phyloP scores from a whole-genome alignment of 2,113 vertebrate species.

The Eurypyga helias region DNA sequence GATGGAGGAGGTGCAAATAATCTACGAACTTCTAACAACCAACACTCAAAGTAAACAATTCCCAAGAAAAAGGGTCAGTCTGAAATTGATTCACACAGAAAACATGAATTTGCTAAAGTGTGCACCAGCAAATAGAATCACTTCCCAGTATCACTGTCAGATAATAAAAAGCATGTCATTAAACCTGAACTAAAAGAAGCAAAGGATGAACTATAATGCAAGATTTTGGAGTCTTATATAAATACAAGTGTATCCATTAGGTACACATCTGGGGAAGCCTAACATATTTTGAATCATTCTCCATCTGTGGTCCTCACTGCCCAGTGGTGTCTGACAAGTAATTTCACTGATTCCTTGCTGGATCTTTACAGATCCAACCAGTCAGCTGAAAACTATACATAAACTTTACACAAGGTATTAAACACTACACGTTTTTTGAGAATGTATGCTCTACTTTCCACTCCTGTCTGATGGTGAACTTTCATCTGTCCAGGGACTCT shows the following conservation, averaged over 20 bases:
- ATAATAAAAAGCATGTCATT: neutral
- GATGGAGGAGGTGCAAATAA: neutral
- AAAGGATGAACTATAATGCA: neutral
- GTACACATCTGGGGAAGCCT: neutral
- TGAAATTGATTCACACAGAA: neutral
- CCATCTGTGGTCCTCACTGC: accelerated
- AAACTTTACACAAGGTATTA: neutral
- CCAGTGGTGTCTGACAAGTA: neutral
- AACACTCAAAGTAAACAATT: neutral
- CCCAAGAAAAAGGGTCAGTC: neutral
- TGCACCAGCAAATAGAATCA: neutral
- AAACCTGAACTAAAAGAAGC: neutral
- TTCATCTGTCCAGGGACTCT: neutral
- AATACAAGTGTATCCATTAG: neutral
- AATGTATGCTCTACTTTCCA: neutral
- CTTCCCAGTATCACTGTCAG: neutral
- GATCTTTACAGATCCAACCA: neutral
- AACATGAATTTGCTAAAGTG: neutral
- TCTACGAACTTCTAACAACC: neutral
- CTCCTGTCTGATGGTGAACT: neutral
- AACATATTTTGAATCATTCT: neutral
- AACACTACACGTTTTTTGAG: neutral
- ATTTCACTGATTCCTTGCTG: neutral
- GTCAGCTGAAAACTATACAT: neutral
- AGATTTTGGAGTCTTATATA: neutral